Base-by-base conservation (phyloP, 2,888 invertebrate genomes). In the Mechanitis mazaeus region DNA sequence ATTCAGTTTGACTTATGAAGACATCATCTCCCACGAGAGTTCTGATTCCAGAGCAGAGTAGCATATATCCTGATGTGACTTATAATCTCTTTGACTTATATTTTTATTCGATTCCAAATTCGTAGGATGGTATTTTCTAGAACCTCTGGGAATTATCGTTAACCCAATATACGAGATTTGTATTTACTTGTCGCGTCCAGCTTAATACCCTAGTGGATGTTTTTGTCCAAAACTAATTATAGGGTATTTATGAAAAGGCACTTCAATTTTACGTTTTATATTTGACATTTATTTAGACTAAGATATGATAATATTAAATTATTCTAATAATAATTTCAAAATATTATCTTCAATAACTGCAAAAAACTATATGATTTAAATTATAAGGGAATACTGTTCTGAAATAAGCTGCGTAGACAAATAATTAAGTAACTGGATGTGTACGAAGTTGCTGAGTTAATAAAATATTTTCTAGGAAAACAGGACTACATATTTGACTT, bases 121-220 rank as follows among this genome's bases (percentile, higher is more conserved):
- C 50, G 53, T 20, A 31, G 42, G 69, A 68, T 67, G 67, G 69
- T 69, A 68, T 72, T 72, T 71, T 69, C 68, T 66, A 69, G 61
- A 62, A 63, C 72, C 63, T 64, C 56, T 33, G 68, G 67, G 72
- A 70, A 66, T 69, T 69, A 66, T 67, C 60, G 68, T 64, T 67
- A 72, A 66, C 70, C 69, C 63, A 65, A 61, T 70, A 71, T 70
- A 68, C 63, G 71, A 68, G 42, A 42, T 50, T 31, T 7, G 47
- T 50, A 20, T 50, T 28, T 7, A 50, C 20, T 20, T 20, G 20
- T 50, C 28, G 20, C 7, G 3, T 50, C 5, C 4, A 50, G 6
- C 28, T 50, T 2, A 9, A 2, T 28, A 4, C 20, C 20, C 20
- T 1, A 28, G 20, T 50, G 47, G 28, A 28, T 28, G 28, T 50